phyloP scores from a whole-genome alignment of 2,797 vertebrate species.

The Aldrovandia affinis region DNA sequence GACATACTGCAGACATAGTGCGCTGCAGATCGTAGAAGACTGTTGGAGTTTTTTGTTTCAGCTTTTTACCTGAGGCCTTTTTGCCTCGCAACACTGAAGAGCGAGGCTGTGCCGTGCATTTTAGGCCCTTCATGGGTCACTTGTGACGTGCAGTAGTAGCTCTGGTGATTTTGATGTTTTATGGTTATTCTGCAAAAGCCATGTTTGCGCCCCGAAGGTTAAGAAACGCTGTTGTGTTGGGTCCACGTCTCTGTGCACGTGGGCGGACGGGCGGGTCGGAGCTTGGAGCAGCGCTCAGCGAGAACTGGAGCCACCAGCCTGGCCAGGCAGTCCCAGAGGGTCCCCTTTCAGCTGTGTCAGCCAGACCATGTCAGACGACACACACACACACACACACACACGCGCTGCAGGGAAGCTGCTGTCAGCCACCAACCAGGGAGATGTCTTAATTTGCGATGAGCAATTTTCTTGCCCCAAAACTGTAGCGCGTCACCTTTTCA shows the following conservation, averaged over 20 bases:
- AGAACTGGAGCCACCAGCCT: background rate
- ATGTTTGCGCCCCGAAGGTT: background rate
- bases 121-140: background rate
- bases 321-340: background rate
- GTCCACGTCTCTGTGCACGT: background rate
- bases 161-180: background rate
- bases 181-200: background rate
- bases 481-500: background rate
- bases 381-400: background rate
- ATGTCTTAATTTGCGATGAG: constrained; percentile 12
- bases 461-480: background rate
- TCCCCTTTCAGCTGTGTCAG: background rate
- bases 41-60: background rate
- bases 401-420: constrained; percentile 1
- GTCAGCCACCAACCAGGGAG: background rate
- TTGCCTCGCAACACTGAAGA: background rate
- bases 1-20: too few relatives aligned
- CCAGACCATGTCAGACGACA: background rate
- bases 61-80: background rate
- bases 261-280: background rate
- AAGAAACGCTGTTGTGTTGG: background rate
- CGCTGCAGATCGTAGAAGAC: background rate
- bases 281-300: background rate
- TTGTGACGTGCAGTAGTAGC: background rate
- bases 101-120: background rate